Evolutionary conservation across 2,113 vertebrate species (phyloP).

Genomic region (Strix aluco): DNA sequence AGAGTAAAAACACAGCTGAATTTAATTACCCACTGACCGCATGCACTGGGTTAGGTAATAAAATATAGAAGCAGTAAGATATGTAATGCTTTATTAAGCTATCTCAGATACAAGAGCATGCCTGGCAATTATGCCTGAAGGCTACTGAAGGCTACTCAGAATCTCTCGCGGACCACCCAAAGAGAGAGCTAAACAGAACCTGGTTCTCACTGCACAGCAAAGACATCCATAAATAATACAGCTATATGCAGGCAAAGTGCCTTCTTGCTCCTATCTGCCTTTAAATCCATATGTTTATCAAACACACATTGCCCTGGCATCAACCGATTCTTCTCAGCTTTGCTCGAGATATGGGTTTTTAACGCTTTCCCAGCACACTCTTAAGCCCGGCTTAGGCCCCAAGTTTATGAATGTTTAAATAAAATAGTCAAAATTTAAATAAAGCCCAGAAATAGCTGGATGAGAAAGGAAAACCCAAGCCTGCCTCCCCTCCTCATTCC

Average conservation of each 20-base stretch:
- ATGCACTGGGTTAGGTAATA: slow-evolving; percentile 89
- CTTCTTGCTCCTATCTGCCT: slow-evolving; percentile 60
- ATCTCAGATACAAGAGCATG: slow-evolving; percentile 89
- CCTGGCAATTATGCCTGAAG: slow-evolving; percentile 89
- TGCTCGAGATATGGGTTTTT: slow-evolving; percentile 12
- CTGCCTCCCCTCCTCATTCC: neutral
- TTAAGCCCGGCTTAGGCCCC: slow-evolving; percentile 25
- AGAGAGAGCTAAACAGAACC: slow-evolving; percentile 75
- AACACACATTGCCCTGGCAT: slow-evolving; percentile 64
- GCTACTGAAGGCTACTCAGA: slow-evolving; percentile 90
- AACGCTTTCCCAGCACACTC: slow-evolving; percentile 27
- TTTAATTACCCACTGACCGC: slow-evolving; percentile 94
- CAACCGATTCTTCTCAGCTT: slow-evolving; percentile 55
- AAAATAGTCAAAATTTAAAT: slow-evolving; percentile 59
- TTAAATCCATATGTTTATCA: slow-evolving; percentile 67
- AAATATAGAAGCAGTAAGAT: slow-evolving; percentile 93
- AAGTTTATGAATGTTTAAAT: slow-evolving; percentile 48
- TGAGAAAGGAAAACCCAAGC: neutral
- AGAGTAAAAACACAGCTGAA: slow-evolving; percentile 98
- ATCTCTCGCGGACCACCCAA: slow-evolving; percentile 95
- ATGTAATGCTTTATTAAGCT: slow-evolving; percentile 98
- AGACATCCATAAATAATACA: slow-evolving; percentile 72
- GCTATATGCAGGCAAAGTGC: slow-evolving; percentile 31
- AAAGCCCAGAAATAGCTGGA: slow-evolving; percentile 39
- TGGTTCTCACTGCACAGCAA: slow-evolving; percentile 54